Base-by-base conservation (phyloP, 2,113 vertebrate species). In the Rhadina sibilatrix region DNA sequence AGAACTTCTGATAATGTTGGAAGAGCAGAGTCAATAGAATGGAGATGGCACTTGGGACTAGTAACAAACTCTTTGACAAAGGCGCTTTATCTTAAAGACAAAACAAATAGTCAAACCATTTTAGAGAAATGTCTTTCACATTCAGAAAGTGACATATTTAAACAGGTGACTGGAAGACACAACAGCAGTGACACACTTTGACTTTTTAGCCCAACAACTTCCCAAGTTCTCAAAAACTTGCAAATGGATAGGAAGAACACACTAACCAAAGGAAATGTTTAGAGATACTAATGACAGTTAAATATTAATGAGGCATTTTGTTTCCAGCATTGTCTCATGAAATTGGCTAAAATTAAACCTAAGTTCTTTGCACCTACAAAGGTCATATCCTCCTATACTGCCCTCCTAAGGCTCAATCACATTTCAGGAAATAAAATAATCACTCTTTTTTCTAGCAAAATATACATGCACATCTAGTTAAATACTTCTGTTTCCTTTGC, bases 71-170 rank as follows among this genome's bases (percentile, higher is more conserved):
- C 97, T 98, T 98, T 30, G 98, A 98, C 83, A 98, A 95, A 87
- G 98, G 98, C 31, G 98, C 98, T 96, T 98, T 98, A 97, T 98
- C 98, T 98, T 95, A 66, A 96, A 97, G 89, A 96, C 42, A 94
- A 91, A 92, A 91, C 42, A 91, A 95, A 81, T 27, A 74, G 54
- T 15, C 47, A 49, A 50, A 10, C 0, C 10, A 25, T 59, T 83
- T 94, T 44, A 95, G 54, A 80, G 42, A 69, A 66, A 87, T 38
- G 38, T 22, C 16, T 57, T 38, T 71, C 61, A 52, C 24, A 79
- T 50, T 86, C 84, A 33, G 42, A 60, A 90, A 83, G 18, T 15
- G 14, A 75, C 33, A 50, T 47, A 76, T 54, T 28, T 79, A 74
- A 78, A 90, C 44, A 94, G 12, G 10, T 59, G 20, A 90, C 37